Base-by-base conservation (phyloP, 37 sponge, comb jelly and placozoan species). In the Haliclona indistincta region DNA sequence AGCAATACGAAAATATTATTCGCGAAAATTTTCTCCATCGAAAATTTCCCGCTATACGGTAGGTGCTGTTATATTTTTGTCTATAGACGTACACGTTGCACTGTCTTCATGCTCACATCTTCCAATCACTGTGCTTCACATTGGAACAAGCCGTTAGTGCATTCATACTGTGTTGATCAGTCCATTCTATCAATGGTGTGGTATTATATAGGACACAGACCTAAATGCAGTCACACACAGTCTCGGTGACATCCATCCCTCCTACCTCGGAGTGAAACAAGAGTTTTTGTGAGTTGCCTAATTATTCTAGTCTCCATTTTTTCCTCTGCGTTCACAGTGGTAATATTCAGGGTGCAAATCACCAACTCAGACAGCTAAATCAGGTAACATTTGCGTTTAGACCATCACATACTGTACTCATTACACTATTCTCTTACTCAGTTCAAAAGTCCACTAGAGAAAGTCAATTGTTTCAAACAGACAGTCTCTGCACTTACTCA, bases 161-260 rank as follows among this genome's bases (percentile, higher is more conserved):
- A 30, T 67, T 53, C 8, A 13, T 30, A 1, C n/a, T 5, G 36
- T 74, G 41, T 11, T 37, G 25, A n/a, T 26, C 33, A 40, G 25
- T 25, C 7, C 10, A 3, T n/a, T 37, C 1, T 39, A 8, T 38
- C 29, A 23, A 7, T 10, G 33, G 36, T 58, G 43, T 74, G 37
- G 1, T 23, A 38, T 41, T 23, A 38, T 36, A 30, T 67, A 95
- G 88, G 99, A 98, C 73, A 84, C 85, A 41, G 79, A 67, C 5
- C 68, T 98, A 19, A 98, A 98, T 75, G 89, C 74, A 36, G 70
- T 81, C 38, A 90, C 96, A 0, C 73, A 96, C n/a, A 89, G 79
- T 58, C 67, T 92, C 28, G 76, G 81, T 2, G 92, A 95, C 43
- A 76, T 80, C 32, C 44, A n/a, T 53, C 75, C 86, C 5, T 67